phyloP scores from a whole-genome alignment of 92 coral and sea anemone species.

The Plumapathes pennacea region DNA sequence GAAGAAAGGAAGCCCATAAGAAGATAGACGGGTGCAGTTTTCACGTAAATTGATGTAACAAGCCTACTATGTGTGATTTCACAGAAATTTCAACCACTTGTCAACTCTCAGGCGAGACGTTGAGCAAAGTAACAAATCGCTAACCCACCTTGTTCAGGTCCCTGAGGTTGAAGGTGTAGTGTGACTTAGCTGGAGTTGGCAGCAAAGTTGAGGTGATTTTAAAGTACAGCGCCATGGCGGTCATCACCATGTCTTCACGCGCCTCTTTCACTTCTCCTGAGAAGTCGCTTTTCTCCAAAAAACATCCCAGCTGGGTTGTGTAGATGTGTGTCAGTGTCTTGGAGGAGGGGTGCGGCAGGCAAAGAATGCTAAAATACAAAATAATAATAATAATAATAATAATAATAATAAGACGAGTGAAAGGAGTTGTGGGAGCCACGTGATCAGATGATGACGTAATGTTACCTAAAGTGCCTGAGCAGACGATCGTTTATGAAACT shows the following conservation, averaged over 20 bases:
- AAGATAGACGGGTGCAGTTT: too few species aligned
- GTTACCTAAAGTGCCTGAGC: constrained; percentile 88
- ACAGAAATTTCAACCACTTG: too few species aligned
- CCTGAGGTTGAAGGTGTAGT: constrained; percentile 88
- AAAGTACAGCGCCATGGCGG: constrained; percentile 78
- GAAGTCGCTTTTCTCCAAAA: constrained; percentile 83
- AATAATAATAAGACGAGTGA: not conserved
- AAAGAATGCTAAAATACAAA: constrained; percentile 54
- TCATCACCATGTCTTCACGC: constrained; percentile 63
- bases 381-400: not conserved
- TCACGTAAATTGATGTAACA: too few species aligned
- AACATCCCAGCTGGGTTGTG: constrained; percentile 91
- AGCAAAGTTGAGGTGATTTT: constrained; percentile 67
- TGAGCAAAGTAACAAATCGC: too few species aligned
- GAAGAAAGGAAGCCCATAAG: too few species aligned
- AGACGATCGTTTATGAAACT: constrained; percentile 71
- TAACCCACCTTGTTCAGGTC: constrained; percentile 86
- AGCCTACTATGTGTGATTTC: too few species aligned
- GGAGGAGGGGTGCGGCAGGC: constrained; percentile 84
- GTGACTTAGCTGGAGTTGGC: constrained; percentile 94
- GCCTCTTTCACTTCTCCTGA: constrained; percentile 76
- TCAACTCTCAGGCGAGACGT: too few species aligned
- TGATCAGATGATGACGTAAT: not conserved
- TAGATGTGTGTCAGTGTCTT: constrained; percentile 89
- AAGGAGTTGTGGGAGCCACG: too few species aligned